A percentile compares a stretch with the other conserved stretches of the same genome.
Evolutionary conservation across 2,888 invertebrate genomes (phyloP).

Genomic region (Acleris literana): DNA sequence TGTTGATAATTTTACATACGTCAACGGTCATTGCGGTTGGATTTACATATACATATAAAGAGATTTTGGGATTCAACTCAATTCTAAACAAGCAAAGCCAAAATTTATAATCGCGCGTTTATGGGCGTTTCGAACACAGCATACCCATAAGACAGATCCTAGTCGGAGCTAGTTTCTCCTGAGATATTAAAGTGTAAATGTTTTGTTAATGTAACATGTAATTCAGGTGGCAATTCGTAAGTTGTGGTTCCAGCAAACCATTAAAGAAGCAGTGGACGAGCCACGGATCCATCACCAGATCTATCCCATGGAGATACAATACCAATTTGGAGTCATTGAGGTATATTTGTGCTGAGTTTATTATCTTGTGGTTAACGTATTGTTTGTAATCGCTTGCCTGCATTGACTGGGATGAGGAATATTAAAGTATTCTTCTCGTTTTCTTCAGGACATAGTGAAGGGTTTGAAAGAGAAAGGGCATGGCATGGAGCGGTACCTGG

Average conservation of each 20-base stretch:
- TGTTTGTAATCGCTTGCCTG: no score
- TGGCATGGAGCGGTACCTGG: conserved; percentile 83
- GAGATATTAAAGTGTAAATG: background rate
- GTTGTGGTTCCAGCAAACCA: conserved; percentile 89
- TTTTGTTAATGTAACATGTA: conserved; percentile 35
- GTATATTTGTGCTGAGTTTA: conserved; percentile 55
- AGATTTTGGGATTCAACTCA: no score
- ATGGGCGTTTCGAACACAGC: no score
- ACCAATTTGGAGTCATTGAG: conserved; percentile 87
- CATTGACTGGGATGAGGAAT: no score
- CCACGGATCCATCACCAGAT: conserved; percentile 93
- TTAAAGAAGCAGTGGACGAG: conserved; percentile 92
- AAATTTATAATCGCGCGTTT: no score
- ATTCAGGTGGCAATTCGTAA: conserved; percentile 87
- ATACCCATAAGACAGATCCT: no score
- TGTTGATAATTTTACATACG: no score
- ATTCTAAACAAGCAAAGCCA: no score
- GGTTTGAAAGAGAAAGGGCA: conserved; percentile 88
- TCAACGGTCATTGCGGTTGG: no score
- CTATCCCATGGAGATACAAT: conserved; percentile 87
- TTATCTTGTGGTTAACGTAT: no score
- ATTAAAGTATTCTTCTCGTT: conserved; percentile 13
- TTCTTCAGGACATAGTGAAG: conserved; percentile 83
- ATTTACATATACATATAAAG: no score
- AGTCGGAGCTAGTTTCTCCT: background rate